Evolutionary conservation across 2,888 invertebrate genomes (phyloP).

Genomic region (Zaprionus obscuricornis): DNA sequence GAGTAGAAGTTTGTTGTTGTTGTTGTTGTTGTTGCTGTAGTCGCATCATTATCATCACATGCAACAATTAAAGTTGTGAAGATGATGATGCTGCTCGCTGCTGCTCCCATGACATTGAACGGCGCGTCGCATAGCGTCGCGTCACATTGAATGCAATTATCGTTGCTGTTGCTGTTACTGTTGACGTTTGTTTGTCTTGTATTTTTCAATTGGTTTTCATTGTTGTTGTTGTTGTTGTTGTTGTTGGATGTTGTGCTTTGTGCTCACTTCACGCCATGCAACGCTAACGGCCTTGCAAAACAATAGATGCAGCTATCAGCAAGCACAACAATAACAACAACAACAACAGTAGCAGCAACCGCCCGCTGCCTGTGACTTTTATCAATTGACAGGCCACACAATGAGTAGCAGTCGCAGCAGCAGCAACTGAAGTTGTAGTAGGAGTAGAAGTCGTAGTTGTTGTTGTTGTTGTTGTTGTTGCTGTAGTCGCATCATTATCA

Average conservation of each 20-base stretch:
- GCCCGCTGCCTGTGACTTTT: conserved; percentile 49
- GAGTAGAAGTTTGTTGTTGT: not conserved
- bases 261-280: conserved; percentile 64
- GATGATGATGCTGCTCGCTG: conserved; percentile 39
- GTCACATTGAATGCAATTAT: conserved; percentile 55
- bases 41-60: conserved; percentile 29
- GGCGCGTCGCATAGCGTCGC: conserved; percentile 44
- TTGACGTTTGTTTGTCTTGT: conserved; percentile 9
- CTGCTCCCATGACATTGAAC: conserved; percentile 79
- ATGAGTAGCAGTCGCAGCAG: conserved; percentile 55
- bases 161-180: conserved; percentile 5
- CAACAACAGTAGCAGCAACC: conserved; percentile 17
- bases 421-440: conserved; percentile 38
- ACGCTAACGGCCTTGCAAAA: conserved; percentile 75
- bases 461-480: not conserved
- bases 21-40: too few species aligned
- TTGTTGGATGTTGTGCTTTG: conserved; percentile 16
- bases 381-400: too few species aligned
- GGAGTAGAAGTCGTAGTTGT: not conserved
- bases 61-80: conserved; percentile 64
- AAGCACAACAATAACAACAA: conserved; percentile 15
- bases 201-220: conserved; percentile 25
- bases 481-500: conserved; percentile 12
- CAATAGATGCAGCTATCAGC: conserved; percentile 64
- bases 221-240: too few species aligned